Evolutionary conservation across 1,140 invertebrate genomes (phyloP), one percentile per base, ranked within the genome.

Genomic region (Aphelenchoides avenae): DNA sequence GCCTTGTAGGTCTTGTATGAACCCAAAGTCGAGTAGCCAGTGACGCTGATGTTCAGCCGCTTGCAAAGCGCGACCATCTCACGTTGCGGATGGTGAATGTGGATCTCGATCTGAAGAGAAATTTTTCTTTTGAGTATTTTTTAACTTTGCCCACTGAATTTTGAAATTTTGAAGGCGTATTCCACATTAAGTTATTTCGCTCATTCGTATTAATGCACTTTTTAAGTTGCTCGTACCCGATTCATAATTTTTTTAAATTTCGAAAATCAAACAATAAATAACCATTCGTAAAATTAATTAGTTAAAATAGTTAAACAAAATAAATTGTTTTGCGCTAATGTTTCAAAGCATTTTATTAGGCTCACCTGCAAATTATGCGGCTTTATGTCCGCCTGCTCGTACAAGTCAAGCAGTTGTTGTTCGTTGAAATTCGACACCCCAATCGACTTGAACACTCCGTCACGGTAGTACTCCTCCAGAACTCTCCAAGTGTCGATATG

Each of bases 381-480:
- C 30, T 66, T 66, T 7, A 64, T 37, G 36, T 61, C 44, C 24
- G 63, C 61, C 24, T 64, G 24, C 27, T 64, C 62, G 24, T 49
- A 58, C 13, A 64, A 13, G 9, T 88, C 82, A 62, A 83, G 72
- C 0, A 91, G 70, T 79, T 91, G 89, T 20, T 78, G 76, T 2
- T 84, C 75, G 27, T 83, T 86, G 51, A 78, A 79, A 62, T 81
- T 81, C 24, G 77, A 79, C 11, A 82, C 54, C 7, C 79, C 79
- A 53, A 81, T 79, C 7, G 71, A 61, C 50, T 70, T 77, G 7
- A 76, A 60, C 9, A 78, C 60, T 20, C 79, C 79, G 4, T 34
- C 15, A 3, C 73, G 47, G 27, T 78, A 77, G 29, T 68, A 33
- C 6, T 68, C 54, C 53, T 81, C 80, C 57, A 80, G 66, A 11